Base-by-base conservation (phyloP, 2,888 invertebrate species). In the Nipponacmea schrenckii region DNA sequence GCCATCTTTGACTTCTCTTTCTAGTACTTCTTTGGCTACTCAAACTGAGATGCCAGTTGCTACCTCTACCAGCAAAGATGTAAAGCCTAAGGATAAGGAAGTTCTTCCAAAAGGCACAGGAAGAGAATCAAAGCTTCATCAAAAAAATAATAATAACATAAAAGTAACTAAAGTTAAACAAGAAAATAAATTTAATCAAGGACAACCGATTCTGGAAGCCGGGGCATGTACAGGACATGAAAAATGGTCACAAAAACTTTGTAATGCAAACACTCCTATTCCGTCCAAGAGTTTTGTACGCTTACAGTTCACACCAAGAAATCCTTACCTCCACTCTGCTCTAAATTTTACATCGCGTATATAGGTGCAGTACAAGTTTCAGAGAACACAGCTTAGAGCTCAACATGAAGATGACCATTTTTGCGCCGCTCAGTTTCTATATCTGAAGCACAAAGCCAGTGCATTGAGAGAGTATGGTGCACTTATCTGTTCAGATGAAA, bases 391-490 rank as follows among this genome's bases (percentile, higher is more conserved):
- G 50, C 20, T 50, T 17, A 17, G 50, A 20, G 50, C 20, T 50
- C 20, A 17, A 50, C 50, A 50, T 50, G 7, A 17, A 20, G 20
- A 50, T 50, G n/a, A 50, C 17, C 50, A 50, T 50, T 50, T n/a
- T 20, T 50, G 50, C 5, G 20, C 17, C 20, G 20, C 12, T 17
- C 50, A 50, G 50, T 50, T 17, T n/a, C 20, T 17, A 50, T 50
- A n/a, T 50, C 50, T 50, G 5, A 50, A 50, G 64, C 24, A 68
- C 27, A 69, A 50, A 64, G 73, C 77, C 26, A 67, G 74, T 20
- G 74, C 74, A 31, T 14, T 73, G 44, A 31, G 44, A 27, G 68
- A 67, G 5, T 1, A 44, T 45, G 45, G 39, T 62, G 64, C 31
- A 64, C 39, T 46, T n/a, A 65, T 64, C 64, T 73, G 56, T 27